phyloP scores from a whole-genome alignment of 2,797 vertebrate genomes.

The Hemibagrus guttatus region DNA sequence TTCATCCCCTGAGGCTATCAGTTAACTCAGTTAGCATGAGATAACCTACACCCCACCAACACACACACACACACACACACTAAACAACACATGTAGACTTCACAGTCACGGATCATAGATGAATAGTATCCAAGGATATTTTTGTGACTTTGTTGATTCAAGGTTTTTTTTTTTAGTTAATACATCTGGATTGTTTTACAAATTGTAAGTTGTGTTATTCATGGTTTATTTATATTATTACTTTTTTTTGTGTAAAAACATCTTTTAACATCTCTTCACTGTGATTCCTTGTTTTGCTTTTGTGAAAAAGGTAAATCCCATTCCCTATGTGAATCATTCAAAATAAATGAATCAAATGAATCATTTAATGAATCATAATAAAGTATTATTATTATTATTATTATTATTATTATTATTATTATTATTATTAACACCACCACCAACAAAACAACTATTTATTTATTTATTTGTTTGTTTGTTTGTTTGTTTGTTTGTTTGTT shows the following conservation, averaged over 20 bases:
- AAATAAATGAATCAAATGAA: no score
- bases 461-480: neutral
- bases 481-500: neutral
- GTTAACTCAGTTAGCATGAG: slow-evolving; percentile 99
- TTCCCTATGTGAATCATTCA: no score
- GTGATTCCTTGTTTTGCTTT: neutral
- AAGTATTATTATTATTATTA: neutral
- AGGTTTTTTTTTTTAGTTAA: neutral
- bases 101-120: neutral
- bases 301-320: neutral
- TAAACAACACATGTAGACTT: neutral
- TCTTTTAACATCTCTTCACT: neutral
- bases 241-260: neutral
- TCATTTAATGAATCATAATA: no score
- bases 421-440: neutral
- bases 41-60: slow-evolving; percentile 69
- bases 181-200: neutral
- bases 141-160: neutral
- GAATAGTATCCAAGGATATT: neutral
- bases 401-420: slow-evolving; percentile 14
- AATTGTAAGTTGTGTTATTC: neutral
- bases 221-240: neutral
- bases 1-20: slow-evolving; percentile 95
- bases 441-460: neutral
- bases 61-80: slow-evolving; percentile 14